These are phyloP conservation scores for Agrotis ipsilon DNA, from an alignment of 2,888 invertebrate species.

Conservation along the genomic window DNA sequence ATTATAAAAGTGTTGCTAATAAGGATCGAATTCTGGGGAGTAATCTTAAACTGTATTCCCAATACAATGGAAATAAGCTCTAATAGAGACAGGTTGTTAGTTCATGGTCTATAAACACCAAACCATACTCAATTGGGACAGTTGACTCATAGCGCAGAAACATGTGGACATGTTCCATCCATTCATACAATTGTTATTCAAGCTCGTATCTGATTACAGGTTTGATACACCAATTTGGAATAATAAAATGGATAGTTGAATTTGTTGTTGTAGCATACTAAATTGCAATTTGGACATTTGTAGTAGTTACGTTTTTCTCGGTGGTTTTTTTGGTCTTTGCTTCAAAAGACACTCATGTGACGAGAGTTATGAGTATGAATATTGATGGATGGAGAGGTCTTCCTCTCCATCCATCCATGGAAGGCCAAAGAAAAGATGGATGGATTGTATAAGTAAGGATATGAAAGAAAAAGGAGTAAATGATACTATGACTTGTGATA, in stretches of 20 bases:
- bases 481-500: too few relatives aligned
- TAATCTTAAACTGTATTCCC: not conserved
- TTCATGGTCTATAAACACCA: slow-evolving; percentile 56
- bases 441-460: too few relatives aligned
- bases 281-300: not conserved
- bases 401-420: too few relatives aligned
- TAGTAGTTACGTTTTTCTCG: too few relatives aligned
- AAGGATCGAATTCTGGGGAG: too few relatives aligned
- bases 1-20: too few relatives aligned
- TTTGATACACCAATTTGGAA: slow-evolving; percentile 22
- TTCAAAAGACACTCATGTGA: too few relatives aligned
- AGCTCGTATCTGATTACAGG: slow-evolving; percentile 39
- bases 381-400: too few relatives aligned
- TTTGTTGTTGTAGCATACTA: not conserved
- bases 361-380: too few relatives aligned
- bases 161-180: not conserved
- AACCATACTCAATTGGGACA: slow-evolving; percentile 45
- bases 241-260: slow-evolving; percentile 15
- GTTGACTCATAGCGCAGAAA: slow-evolving; percentile 34
- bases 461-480: too few relatives aligned
- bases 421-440: too few relatives aligned
- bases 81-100: slow-evolving; percentile 46
- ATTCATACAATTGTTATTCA: slow-evolving; percentile 35
- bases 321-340: too few relatives aligned
- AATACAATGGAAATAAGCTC: slow-evolving; percentile 5